Evolutionary conservation across 2,113 vertebrate genomes (phyloP).

Genomic region (Semicossyphus pulcher): DNA sequence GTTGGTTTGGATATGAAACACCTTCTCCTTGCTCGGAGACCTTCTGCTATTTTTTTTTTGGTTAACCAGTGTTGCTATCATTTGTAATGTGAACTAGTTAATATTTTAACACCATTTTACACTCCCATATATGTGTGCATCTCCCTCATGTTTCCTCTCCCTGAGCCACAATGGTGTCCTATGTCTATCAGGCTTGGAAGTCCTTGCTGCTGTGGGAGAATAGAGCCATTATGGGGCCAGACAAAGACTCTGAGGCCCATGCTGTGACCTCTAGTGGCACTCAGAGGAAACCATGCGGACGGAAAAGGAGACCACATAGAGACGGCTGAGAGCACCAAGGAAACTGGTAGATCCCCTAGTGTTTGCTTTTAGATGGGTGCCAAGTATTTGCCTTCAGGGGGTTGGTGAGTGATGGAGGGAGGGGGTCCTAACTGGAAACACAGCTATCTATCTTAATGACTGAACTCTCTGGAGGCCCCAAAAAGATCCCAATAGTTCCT

Average conservation of each 20-base stretch:
- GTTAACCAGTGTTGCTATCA: neutral
- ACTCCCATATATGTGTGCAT: conserved; percentile 36
- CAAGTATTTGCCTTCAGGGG: conserved; percentile 50
- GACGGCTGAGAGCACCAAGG: conserved; percentile 58
- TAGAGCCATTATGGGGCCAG: conserved; percentile 75
- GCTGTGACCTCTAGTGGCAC: conserved; percentile 78
- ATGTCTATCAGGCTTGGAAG: conserved; percentile 62
- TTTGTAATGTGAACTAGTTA: conserved; percentile 8
- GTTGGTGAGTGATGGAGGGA: conserved; percentile 44
- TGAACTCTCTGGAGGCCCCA: conserved; percentile 8
- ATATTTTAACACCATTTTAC: conserved; percentile 26
- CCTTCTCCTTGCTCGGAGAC: neutral
- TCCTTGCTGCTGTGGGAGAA: conserved; percentile 70
- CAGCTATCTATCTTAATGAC: conserved; percentile 42
- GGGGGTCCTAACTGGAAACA: conserved; percentile 34
- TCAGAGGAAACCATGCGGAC: conserved; percentile 61
- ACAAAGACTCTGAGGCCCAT: conserved; percentile 80
- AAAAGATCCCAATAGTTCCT: neutral
- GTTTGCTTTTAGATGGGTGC: conserved; percentile 56
- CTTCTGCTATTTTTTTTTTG: neutral
- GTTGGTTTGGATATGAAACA: conserved; percentile 31
- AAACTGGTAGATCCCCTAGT: conserved; percentile 39
- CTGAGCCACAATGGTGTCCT: conserved; percentile 74
- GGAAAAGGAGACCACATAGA: conserved; percentile 39
- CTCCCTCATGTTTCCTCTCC: conserved; percentile 51